Percentiles rank a stretch among this genome's conserved stretches.
phyloP scores from a whole-genome alignment of 1,140 invertebrate species.

The Anagrus nilaparvatae region DNA sequence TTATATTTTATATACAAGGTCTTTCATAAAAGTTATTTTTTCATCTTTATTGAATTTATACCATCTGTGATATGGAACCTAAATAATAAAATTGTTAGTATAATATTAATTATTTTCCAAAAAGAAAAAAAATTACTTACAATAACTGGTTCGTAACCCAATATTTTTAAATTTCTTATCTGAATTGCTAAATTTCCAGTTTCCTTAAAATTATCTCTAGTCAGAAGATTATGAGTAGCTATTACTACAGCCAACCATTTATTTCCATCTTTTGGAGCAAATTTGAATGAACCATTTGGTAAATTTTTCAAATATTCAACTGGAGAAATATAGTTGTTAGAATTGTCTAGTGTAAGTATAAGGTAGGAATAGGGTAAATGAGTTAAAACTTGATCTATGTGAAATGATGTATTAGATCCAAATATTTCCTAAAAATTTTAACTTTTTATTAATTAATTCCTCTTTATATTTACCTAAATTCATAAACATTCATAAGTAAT shows the following conservation, averaged over 20 bases:
- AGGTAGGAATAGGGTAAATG: slow-evolving; percentile 46
- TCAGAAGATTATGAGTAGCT: not conserved
- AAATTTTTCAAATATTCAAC: not conserved
- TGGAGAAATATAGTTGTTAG: not conserved
- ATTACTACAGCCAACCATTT: slow-evolving; percentile 1
- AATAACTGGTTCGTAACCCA: slow-evolving; percentile 3
- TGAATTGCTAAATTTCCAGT: not conserved
- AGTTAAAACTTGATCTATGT: slow-evolving; percentile 44
- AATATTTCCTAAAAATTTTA: slow-evolving; percentile 16
- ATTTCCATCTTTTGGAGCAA: slow-evolving; percentile 6
- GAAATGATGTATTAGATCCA: slow-evolving; percentile 20
- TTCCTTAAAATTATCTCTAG: not conserved
- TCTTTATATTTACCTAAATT: not conserved
- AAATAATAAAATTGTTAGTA: too few species aligned
- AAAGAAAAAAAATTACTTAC: too few species aligned
- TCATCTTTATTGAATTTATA: too few species aligned
- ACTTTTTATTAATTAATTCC: too few species aligned
- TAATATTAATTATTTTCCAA: too few species aligned
- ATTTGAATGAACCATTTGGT: not conserved
- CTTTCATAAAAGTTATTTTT: too few species aligned
- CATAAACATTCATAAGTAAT: slow-evolving; percentile 4
- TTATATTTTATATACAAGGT: too few species aligned
- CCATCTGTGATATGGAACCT: too few species aligned
- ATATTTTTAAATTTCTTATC: not conserved
- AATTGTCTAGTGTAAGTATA: slow-evolving; percentile 41